Conservation (phyloP, 2,113 vertebrate genomes). For the Heterotilapia buettikoferi region DNA sequence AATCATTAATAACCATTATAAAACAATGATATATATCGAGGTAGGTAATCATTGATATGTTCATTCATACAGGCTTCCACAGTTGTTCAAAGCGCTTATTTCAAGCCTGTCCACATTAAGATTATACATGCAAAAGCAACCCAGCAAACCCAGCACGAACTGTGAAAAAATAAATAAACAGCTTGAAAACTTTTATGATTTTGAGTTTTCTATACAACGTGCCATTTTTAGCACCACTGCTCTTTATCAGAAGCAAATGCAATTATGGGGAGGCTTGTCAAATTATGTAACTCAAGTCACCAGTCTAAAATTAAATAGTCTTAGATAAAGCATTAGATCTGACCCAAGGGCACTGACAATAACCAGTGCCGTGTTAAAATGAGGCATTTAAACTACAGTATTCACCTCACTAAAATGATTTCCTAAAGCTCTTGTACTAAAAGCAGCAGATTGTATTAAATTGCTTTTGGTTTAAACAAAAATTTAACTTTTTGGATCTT, state of each 20-base stretch:
- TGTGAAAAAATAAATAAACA: background rate
- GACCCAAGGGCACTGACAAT: background rate
- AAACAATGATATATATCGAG: constrained; percentile 2
- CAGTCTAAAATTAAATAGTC: background rate
- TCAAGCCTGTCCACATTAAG: background rate
- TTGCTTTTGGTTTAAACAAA: background rate
- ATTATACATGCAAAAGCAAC: background rate
- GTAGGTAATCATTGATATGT: constrained; percentile 14
- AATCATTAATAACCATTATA: constrained; percentile 25
- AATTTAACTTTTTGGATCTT: background rate
- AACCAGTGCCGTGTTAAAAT: background rate
- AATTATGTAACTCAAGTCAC: background rate
- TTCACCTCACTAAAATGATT: background rate
- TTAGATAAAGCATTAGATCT: background rate
- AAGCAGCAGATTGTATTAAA: background rate
- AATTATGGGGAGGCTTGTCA: background rate
- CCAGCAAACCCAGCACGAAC: background rate
- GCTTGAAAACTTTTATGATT: background rate
- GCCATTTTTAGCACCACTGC: background rate
- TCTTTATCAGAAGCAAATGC: background rate
- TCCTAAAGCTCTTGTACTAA: background rate
- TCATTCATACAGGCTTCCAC: background rate
- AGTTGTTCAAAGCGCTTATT: background rate
- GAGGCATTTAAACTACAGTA: background rate
- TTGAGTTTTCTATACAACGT: background rate